Evolutionary conservation across 2,888 invertebrate genomes (phyloP).

Genomic region (Zygogramma bicolorata): DNA sequence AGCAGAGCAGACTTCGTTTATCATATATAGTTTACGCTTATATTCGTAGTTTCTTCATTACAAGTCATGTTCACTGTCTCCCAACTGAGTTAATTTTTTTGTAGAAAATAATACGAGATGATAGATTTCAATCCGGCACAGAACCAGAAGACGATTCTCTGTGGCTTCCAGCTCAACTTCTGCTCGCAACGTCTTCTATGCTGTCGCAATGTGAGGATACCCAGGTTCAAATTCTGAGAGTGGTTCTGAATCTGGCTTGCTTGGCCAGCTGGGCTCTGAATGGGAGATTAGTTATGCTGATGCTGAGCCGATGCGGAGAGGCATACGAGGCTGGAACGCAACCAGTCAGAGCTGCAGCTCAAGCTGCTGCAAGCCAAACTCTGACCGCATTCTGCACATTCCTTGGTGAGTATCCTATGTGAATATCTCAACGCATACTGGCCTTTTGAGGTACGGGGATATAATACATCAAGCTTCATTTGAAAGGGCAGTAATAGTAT

Average conservation of each 20-base stretch:
- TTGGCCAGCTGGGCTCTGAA: slow-evolving; percentile 91
- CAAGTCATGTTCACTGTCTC: too few relatives aligned
- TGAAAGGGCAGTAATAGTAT: too few relatives aligned
- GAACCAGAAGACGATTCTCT: slow-evolving; percentile 93
- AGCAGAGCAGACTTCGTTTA: too few relatives aligned
- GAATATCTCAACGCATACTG: background rate
- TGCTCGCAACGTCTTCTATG: slow-evolving; percentile 86
- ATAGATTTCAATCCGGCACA: slow-evolving; percentile 89
- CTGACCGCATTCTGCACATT: slow-evolving; percentile 87
- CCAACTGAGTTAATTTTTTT: too few relatives aligned
- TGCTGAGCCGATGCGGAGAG: slow-evolving; percentile 86
- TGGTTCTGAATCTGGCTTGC: slow-evolving; percentile 89
- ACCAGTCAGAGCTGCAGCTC: slow-evolving; percentile 86
- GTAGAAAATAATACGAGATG: slow-evolving; percentile 91
- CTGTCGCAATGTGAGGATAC: slow-evolving; percentile 87
- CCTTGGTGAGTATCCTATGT: slow-evolving; percentile 69
- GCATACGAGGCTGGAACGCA: slow-evolving; percentile 84
- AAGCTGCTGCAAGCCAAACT: slow-evolving; percentile 92
- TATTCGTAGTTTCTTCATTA: too few relatives aligned
- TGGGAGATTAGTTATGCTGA: slow-evolving; percentile 88
- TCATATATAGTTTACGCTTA: too few relatives aligned
- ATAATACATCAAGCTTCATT: background rate
- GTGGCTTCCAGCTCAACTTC: slow-evolving; percentile 92
- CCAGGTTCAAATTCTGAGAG: slow-evolving; percentile 78
- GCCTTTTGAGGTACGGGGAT: background rate